Base-by-base conservation (phyloP, 2,888 invertebrate species). In the Pocota personata region DNA sequence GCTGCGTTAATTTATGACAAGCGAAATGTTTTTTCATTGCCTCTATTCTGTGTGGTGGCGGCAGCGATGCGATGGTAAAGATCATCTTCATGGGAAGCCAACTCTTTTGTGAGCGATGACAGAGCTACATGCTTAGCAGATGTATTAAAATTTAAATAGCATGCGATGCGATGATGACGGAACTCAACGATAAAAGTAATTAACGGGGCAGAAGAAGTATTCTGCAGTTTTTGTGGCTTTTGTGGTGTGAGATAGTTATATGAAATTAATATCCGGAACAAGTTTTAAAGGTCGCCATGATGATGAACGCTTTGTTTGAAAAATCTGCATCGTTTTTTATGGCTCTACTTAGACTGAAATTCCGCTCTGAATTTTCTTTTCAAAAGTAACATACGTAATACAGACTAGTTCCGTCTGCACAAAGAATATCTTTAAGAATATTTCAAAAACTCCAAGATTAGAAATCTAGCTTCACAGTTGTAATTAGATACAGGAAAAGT, bases 1-100 rank as follows among this genome's bases (percentile, higher is more conserved):
- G 82, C 27, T 19, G 78, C 24, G 82, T 30, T 82, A 67, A 83
- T 78, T 83, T 73, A 83, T 82, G 82, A 72, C 55, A 79, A 72
- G 64, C 71, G 57, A 69, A 62, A 76, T 32, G 55, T 62, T 62
- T 71, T 62, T 64, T 60, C 43, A 10, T 16, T 50, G 27, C 14
- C 37, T 62, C 40, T 10, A 35, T 50, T 24, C 27, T n/a, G n/a
- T n/a, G n/a, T n/a, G n/a, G n/a, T n/a, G n/a, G n/a, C 19, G n/a
- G 10, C 10, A 10, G 24, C 2, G 16, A 12, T 16, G 40, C 14
- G 24, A 6, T 27, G 27, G 12, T n/a, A 19, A 27, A 10, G 1
- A 12, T 14, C 60, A 10, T 40, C 14, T 60, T 10, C 24, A 24
- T 60, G 24, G 24, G 37, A 40, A 40, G 14, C 24, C 3, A 5